Evolutionary conservation across 92 coral and sea anemone genomes (phyloP).

Genomic region (Parazoanthus swiftii): DNA sequence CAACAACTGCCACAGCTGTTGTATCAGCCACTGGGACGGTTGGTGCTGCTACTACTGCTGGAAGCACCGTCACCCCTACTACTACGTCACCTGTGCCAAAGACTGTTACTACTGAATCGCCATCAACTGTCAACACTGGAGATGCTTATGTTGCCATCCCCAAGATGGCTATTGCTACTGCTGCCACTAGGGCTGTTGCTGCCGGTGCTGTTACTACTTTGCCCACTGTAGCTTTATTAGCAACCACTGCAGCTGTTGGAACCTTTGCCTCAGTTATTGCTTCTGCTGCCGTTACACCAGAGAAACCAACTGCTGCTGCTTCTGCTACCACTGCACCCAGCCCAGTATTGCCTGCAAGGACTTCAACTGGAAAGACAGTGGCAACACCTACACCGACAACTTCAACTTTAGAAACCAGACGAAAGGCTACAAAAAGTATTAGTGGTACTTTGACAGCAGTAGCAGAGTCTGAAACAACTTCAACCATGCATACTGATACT

Average conservation of each 20-base stretch:
- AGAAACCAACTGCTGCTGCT: neutral
- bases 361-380: conserved; percentile 14
- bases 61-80: neutral
- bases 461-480: neutral
- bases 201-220: neutral
- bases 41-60: neutral
- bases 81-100: neutral
- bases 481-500: neutral
- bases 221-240: neutral
- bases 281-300: neutral
- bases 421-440: neutral
- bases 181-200: neutral
- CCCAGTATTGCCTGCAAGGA: neutral
- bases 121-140: conserved; percentile 17
- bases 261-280: neutral
- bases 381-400: neutral
- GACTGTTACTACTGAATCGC: neutral
- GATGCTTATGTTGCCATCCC: neutral
- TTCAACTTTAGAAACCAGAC: neutral
- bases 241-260: neutral
- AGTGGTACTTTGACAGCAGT: neutral
- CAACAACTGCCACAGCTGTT: conserved; percentile 19
- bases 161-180: neutral
- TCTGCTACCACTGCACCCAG: neutral
- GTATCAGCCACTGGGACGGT: neutral